A percentile compares a stretch with the other conserved stretches of the same genome.
Evolutionary conservation across 2,888 invertebrate genomes (phyloP).

Genomic region (Apodemia zela): DNA sequence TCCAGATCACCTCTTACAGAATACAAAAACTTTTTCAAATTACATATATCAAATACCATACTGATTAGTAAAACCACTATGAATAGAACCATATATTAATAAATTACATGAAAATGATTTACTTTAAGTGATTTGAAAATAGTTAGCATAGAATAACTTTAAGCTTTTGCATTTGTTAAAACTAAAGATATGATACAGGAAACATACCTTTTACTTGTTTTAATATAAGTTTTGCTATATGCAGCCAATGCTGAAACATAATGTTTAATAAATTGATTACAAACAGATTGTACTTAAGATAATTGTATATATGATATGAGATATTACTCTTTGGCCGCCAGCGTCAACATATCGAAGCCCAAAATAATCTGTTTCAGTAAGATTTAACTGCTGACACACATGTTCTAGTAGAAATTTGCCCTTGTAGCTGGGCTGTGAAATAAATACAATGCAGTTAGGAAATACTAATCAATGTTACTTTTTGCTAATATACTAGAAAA

Average conservation of each 20-base stretch:
- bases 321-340: slow-evolving; percentile 89
- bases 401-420: slow-evolving; percentile 94
- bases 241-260: slow-evolving; percentile 93
- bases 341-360: slow-evolving; percentile 95
- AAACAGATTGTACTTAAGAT: background rate
- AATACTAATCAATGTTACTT: background rate
- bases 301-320: background rate
- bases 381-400: slow-evolving; percentile 93
- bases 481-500: background rate
- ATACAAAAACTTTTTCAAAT: too few species aligned
- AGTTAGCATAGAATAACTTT: too few species aligned
- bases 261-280: slow-evolving; percentile 9
- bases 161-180: background rate
- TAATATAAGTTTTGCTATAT: slow-evolving; percentile 92
- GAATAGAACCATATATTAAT: too few species aligned
- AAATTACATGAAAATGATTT: too few species aligned
- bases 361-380: slow-evolving; percentile 96
- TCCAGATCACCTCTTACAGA: too few species aligned
- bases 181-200: background rate
- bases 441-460: background rate
- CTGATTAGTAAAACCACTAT: too few species aligned
- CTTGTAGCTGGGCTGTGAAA: slow-evolving; percentile 90
- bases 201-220: slow-evolving; percentile 94
- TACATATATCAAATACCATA: background rate
- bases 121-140: too few species aligned